Evolutionary conservation across 2,797 vertebrate species (phyloP).

Genomic region (Neosilurus mollespiculum): DNA sequence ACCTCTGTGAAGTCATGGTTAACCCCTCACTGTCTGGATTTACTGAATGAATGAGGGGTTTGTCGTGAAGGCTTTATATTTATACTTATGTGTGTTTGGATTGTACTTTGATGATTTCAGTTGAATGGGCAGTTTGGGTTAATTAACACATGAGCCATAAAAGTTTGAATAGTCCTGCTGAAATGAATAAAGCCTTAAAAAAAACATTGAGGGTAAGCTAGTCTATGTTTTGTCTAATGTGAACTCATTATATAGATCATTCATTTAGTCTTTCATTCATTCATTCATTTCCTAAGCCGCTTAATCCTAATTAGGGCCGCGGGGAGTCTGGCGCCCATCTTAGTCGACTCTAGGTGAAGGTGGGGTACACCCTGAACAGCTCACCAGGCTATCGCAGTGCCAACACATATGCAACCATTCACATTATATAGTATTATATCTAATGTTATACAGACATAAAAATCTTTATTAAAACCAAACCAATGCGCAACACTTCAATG

Average conservation of each 20-base stretch:
- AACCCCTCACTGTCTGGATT: constrained; percentile 50
- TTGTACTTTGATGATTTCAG: background rate
- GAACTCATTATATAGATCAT: background rate
- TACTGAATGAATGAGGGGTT: constrained; percentile 5
- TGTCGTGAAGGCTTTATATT: constrained; percentile 3
- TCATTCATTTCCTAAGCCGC: too few species aligned
- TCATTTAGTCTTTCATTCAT: too few species aligned
- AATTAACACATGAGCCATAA: background rate
- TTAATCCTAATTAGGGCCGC: too few species aligned
- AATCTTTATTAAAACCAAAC: constrained; percentile 18
- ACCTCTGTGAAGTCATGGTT: constrained; percentile 56
- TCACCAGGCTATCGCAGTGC: too few species aligned
- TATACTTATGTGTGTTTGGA: background rate
- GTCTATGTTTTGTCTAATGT: background rate
- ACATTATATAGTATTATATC: too few species aligned
- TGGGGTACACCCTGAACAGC: too few species aligned
- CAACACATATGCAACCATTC: too few species aligned
- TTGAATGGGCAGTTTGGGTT: background rate
- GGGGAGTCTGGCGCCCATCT: too few species aligned
- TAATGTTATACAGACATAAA: too few species aligned
- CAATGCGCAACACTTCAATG: background rate
- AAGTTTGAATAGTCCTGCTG: background rate
- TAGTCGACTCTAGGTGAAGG: too few species aligned
- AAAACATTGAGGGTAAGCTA: background rate
- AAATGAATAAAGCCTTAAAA: background rate